phyloP scores from a whole-genome alignment of 2,888 invertebrate genomes.

The Subacronicta megacephala region DNA sequence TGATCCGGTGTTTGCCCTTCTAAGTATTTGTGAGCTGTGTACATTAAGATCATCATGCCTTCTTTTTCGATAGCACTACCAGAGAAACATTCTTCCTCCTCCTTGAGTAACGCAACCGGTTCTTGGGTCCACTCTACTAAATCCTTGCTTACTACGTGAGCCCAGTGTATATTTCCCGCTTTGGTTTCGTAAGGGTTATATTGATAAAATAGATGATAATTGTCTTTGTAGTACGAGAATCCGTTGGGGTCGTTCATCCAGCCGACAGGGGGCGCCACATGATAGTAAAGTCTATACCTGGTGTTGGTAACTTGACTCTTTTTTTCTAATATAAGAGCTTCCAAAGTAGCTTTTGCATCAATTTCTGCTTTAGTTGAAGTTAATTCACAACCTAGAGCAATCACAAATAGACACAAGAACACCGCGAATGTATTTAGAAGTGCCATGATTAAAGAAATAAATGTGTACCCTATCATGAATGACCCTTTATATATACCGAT shows the following conservation, averaged over 20 bases:
- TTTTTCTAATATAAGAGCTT: constrained; percentile 16
- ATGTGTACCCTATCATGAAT: neutral
- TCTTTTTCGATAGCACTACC: constrained; percentile 82
- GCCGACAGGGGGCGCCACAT: constrained; percentile 80
- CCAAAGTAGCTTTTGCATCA: constrained; percentile 1
- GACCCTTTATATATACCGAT: constrained; percentile 40
- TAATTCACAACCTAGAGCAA: constrained; percentile 40
- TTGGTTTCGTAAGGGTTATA: constrained; percentile 81
- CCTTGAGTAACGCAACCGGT: constrained; percentile 84
- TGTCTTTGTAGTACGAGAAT: constrained; percentile 82
- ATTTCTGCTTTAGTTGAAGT: constrained; percentile 10
- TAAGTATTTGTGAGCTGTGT: constrained; percentile 67
- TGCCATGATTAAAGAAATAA: constrained; percentile 36
- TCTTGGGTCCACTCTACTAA: constrained; percentile 83
- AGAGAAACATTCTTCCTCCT: constrained; percentile 79
- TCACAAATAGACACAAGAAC: constrained; percentile 56
- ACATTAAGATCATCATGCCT: constrained; percentile 77
- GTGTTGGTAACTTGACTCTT: neutral
- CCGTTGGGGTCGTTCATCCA: constrained; percentile 91
- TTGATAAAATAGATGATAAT: constrained; percentile 88
- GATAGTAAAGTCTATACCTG: constrained; percentile 76
- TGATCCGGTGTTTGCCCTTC: neutral
- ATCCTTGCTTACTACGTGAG: constrained; percentile 82
- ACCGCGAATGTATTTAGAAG: constrained; percentile 32
- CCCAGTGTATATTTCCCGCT: constrained; percentile 88